These are phyloP conservation scores for Bufo bufo DNA, from an alignment of 2,113 vertebrate genomes.

Conservation along the genomic window DNA sequence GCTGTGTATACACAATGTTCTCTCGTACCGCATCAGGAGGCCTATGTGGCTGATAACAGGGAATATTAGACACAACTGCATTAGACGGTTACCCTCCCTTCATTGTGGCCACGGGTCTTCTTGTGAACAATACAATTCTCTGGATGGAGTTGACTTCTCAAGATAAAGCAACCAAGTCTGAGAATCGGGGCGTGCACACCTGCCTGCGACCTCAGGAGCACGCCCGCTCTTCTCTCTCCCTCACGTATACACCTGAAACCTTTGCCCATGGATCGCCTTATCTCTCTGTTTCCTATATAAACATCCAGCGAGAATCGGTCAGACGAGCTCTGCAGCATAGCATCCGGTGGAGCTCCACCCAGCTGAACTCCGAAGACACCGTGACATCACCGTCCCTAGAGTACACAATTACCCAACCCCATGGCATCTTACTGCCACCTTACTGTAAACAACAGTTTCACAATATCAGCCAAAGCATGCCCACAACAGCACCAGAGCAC, in stretches of 20 bases:
- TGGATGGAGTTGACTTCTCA: not conserved
- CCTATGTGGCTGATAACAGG: too few relatives aligned
- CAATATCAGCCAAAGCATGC: too few relatives aligned
- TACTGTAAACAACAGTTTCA: too few relatives aligned
- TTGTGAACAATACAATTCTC: not conserved
- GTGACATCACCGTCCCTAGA: not conserved
- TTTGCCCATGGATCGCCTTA: conserved; percentile 3
- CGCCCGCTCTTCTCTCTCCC: not conserved
- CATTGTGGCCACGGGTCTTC: too few relatives aligned
- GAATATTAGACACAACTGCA: too few relatives aligned
- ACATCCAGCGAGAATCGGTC: not conserved
- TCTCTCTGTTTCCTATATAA: not conserved
- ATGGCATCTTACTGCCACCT: not conserved
- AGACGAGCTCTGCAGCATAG: conserved; percentile 15
- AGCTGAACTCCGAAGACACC: not conserved
- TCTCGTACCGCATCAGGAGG: too few relatives aligned
- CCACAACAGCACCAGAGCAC: too few relatives aligned
- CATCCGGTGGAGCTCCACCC: not conserved
- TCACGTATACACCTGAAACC: conserved; percentile 39
- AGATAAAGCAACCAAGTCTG: not conserved
- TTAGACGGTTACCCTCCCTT: too few relatives aligned
- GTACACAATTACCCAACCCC: not conserved
- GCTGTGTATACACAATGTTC: too few relatives aligned
- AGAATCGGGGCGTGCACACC: not conserved
- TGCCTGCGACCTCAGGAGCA: not conserved